These are phyloP conservation scores for Bufo bufo DNA, from an alignment of 2,113 vertebrate species.

Conservation along the genomic window DNA sequence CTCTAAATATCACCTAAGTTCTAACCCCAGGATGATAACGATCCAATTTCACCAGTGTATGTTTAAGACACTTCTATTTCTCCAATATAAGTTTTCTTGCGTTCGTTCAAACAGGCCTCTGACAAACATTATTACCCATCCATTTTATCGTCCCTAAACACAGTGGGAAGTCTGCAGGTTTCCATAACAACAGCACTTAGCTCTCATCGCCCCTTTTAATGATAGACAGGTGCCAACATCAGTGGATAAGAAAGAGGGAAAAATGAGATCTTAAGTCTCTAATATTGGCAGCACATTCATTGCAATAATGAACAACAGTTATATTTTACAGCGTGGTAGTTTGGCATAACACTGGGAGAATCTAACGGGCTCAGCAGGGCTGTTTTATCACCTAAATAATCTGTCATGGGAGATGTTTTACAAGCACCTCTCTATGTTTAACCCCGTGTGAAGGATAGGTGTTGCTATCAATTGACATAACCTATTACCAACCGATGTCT, in stretches of 20 bases:
- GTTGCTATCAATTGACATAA: not conserved
- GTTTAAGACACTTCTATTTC: conserved; percentile 9
- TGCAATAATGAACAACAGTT: conserved; percentile 15
- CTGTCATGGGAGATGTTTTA: conserved; percentile 30
- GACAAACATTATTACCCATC: conserved; percentile 41
- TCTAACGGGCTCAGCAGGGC: conserved; percentile 43
- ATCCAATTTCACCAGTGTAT: conserved; percentile 10
- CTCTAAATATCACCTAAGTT: not conserved
- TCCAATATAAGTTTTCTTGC: conserved; percentile 40
- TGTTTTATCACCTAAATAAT: conserved; percentile 28
- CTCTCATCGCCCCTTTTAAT: conserved; percentile 52
- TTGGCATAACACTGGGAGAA: conserved; percentile 42
- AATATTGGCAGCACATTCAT: conserved; percentile 39
- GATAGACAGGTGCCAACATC: conserved; percentile 66
- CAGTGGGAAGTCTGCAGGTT: conserved; percentile 62
- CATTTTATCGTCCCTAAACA: conserved; percentile 51
- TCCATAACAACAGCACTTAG: conserved; percentile 61
- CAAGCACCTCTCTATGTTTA: conserved; percentile 45
- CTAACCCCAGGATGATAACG: not conserved
- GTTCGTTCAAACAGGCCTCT: conserved; percentile 33
- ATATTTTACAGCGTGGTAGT: not conserved
- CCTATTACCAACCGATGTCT: not conserved
- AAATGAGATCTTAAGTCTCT: not conserved
- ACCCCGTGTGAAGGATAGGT: not conserved
- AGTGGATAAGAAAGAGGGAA: conserved; percentile 36